A percentile compares a stretch with the other conserved stretches of the same genome.
Evolutionary conservation across 1,140 invertebrate species (phyloP).

Genomic region (Pararge aegeria): DNA sequence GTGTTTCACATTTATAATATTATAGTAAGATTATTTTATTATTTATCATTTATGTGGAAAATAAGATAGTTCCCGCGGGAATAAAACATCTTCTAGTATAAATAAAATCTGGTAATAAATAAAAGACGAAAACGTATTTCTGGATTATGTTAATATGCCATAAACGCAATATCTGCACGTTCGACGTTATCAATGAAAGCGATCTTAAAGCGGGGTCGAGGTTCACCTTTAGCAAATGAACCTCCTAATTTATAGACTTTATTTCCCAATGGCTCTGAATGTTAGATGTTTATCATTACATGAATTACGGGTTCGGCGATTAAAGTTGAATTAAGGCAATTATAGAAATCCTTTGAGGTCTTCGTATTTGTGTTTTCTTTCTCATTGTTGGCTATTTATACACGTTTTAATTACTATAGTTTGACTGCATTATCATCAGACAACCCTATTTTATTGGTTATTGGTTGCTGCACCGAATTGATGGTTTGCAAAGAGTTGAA

Average conservation of each 20-base stretch:
- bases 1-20: too few species aligned
- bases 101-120: too few species aligned
- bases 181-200: neutral
- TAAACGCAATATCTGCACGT: neutral
- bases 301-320: neutral
- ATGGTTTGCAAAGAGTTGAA: too few species aligned
- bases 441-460: too few species aligned
- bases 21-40: too few species aligned
- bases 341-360: neutral
- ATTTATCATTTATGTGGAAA: too few species aligned
- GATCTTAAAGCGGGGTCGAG: neutral
- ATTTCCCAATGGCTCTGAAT: neutral
- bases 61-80: too few species aligned
- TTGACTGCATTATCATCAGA: too few species aligned
- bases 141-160: neutral
- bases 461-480: too few species aligned
- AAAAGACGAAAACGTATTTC: too few species aligned
- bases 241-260: neutral
- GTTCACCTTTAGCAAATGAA: neutral
- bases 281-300: neutral
- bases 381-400: neutral
- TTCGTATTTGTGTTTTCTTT: conserved; percentile 1
- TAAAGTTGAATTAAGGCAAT: conserved; percentile 1
- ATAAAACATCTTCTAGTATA: too few species aligned
- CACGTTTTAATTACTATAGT: too few species aligned